These are phyloP conservation scores for Gracilinanus agilis DNA, from an alignment of 2,113 vertebrate species.

Conservation along the genomic window DNA sequence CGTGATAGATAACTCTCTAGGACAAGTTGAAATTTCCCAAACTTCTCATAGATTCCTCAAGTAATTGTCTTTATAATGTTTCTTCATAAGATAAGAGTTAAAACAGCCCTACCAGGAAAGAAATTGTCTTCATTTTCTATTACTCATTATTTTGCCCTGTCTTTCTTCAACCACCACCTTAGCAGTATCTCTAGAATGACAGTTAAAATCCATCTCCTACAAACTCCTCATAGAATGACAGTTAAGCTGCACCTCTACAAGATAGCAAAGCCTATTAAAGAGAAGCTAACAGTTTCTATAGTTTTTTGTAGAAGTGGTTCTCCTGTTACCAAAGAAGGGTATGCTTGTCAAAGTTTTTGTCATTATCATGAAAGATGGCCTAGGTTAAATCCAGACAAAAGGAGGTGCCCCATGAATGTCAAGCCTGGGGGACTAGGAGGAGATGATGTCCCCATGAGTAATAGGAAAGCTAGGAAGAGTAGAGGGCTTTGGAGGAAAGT, in stretches of 20 bases:
- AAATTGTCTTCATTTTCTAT: background rate
- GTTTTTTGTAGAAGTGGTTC: background rate
- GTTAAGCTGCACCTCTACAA: background rate
- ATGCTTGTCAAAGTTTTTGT: background rate
- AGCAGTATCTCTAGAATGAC: background rate
- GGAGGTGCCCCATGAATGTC: background rate
- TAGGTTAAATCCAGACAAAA: background rate
- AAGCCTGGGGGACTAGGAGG: background rate
- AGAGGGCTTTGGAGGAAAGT: background rate
- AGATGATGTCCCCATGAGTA: background rate
- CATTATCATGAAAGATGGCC: background rate
- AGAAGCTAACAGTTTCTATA: background rate
- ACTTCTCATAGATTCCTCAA: too few relatives aligned
- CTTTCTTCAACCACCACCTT: background rate
- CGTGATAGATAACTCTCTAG: background rate
- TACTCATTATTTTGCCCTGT: background rate
- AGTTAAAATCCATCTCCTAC: background rate
- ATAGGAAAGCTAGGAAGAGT: background rate
- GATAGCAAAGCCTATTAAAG: background rate
- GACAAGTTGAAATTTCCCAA: background rate
- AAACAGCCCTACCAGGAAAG: too few relatives aligned
- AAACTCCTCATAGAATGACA: background rate
- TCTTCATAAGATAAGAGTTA: too few relatives aligned
- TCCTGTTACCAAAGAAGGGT: background rate
- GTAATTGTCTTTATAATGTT: too few relatives aligned